Percentiles rank a stretch among this genome's conserved stretches.
phyloP scores from a whole-genome alignment of 2,113 vertebrate genomes.

The Colaptes auratus region DNA sequence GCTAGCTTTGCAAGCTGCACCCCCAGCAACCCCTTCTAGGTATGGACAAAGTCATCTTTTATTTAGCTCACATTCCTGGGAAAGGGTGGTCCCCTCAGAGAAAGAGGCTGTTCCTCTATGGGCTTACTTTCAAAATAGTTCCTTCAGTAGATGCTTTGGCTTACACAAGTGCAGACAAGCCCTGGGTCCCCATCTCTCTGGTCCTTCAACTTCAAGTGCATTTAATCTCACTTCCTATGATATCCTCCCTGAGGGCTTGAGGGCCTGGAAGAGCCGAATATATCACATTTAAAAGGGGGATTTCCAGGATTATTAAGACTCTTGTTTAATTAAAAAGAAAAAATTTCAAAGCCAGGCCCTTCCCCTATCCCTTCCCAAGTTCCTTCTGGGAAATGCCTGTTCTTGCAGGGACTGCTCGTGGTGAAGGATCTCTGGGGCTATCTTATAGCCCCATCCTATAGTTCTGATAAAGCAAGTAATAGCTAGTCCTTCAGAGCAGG shows the following conservation, averaged over 20 bases:
- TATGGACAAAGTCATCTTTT: rapidly evolving
- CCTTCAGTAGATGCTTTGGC: not conserved
- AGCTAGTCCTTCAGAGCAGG: not conserved
- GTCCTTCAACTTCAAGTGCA: not conserved
- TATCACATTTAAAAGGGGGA: not conserved
- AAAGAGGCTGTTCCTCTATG: not conserved
- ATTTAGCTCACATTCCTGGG: not conserved
- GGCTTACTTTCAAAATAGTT: not conserved
- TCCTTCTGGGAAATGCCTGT: not conserved
- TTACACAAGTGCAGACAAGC: not conserved
- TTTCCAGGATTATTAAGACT: not conserved
- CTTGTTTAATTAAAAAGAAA: not conserved
- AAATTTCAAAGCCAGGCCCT: not conserved
- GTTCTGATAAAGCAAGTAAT: not conserved
- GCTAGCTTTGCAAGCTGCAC: not conserved
- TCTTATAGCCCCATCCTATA: not conserved
- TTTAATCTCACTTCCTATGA: not conserved
- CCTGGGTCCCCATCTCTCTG: not conserved
- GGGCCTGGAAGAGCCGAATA: not conserved
- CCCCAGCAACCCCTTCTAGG: not conserved
- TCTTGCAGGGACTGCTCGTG: not conserved
- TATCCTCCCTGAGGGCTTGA: not conserved
- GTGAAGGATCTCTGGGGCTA: not conserved
- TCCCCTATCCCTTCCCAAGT: not conserved
- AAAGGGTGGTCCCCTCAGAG: not conserved